These are phyloP conservation scores for Coleophora flavipennella DNA, from an alignment of 2,888 invertebrate species.

Conservation along the genomic window DNA sequence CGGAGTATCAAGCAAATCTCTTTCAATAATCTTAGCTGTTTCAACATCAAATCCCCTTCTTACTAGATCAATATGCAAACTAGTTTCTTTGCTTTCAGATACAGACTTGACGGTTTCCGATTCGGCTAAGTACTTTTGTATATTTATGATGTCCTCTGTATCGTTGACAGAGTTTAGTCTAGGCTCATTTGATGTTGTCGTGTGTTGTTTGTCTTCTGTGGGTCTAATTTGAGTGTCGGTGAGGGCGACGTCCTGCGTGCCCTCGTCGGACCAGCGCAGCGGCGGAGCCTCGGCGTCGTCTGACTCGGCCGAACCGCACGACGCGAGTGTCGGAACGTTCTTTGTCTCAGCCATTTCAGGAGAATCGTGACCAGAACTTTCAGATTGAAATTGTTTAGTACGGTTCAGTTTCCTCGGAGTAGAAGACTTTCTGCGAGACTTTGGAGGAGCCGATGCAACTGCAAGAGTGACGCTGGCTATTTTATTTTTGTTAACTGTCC, in stretches of 20 bases:
- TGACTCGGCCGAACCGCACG: conserved; percentile 17
- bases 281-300: conserved; percentile 48
- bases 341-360: conserved; percentile 26
- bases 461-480: conserved; percentile 16
- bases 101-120: too few species aligned
- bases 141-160: conserved; percentile 40
- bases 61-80: conserved; percentile 48
- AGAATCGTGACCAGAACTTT: conserved; percentile 37
- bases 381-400: conserved; percentile 44
- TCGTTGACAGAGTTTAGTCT: conserved; percentile 21
- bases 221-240: too few species aligned
- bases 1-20: conserved; percentile 50
- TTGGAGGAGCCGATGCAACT: conserved; percentile 33
- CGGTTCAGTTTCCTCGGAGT: conserved; percentile 61
- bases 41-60: conserved; percentile 58
- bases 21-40: conserved; percentile 60
- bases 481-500: conserved; percentile 32
- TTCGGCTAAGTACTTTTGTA: conserved; percentile 13
- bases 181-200: too few species aligned
- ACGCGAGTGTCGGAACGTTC: conserved; percentile 18
- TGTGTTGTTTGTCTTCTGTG: too few species aligned
- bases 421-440: conserved; percentile 64
- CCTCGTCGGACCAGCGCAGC: conserved; percentile 56
- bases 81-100: conserved; percentile 23
- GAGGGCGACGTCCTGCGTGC: conserved; percentile 43